These are phyloP conservation scores for Meiosimyza platycephala DNA, from an alignment of 2,888 invertebrate genomes.

Conservation along the genomic window DNA sequence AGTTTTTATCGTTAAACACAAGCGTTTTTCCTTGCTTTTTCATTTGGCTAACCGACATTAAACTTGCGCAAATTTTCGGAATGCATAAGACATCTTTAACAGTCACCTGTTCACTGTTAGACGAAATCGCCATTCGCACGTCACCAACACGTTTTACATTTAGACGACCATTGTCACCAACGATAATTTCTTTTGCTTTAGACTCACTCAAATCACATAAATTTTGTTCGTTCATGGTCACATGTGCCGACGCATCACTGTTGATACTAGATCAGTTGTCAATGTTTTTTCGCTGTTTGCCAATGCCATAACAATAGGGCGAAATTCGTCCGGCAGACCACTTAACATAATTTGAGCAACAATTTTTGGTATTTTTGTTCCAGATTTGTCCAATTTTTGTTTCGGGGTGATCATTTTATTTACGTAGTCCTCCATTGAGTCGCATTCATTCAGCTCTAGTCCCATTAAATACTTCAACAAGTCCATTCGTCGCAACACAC, in stretches of 20 bases:
- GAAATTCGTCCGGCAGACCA: constrained; percentile 34
- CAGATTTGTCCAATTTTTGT: constrained; percentile 37
- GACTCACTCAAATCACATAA: constrained; percentile 26
- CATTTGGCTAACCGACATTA: constrained; percentile 40
- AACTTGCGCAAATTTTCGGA: constrained; percentile 35
- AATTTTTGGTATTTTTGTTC: constrained; percentile 33
- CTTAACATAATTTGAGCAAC: constrained; percentile 10
- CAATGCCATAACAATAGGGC: constrained; percentile 36
- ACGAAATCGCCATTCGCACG: too few species aligned
- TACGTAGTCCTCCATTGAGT: constrained; percentile 37
- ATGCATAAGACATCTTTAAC: constrained; percentile 39
- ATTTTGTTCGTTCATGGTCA: constrained; percentile 33
- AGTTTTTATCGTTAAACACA: constrained; percentile 37
- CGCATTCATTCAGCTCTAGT: constrained; percentile 22
- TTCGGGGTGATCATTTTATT: constrained; percentile 34
- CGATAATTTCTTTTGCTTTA: constrained; percentile 32
- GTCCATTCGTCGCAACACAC: constrained; percentile 40
- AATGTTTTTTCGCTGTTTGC: constrained; percentile 33
- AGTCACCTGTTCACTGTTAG: too few species aligned
- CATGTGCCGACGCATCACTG: constrained; percentile 36
- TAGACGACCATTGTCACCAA: constrained; percentile 24
- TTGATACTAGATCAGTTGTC: constrained; percentile 36
- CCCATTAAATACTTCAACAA: constrained; percentile 36
- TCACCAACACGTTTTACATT: constrained; percentile 16
- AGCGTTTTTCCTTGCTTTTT: constrained; percentile 39